Base-by-base conservation (phyloP, 2,888 invertebrate genomes). In the Crocallis elinguaria region DNA sequence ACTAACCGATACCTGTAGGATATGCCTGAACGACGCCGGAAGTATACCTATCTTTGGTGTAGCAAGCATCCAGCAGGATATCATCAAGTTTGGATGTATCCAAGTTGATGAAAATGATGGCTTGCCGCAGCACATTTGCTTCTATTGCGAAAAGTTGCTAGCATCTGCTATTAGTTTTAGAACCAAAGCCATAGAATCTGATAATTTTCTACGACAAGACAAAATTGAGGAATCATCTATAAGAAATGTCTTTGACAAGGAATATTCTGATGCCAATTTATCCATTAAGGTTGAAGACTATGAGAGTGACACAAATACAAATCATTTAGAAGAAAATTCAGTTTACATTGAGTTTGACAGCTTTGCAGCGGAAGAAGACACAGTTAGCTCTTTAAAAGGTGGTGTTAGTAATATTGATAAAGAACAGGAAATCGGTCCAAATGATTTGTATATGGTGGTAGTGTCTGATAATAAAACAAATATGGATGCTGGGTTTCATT, bases 341-440 rank as follows among this genome's bases (percentile, higher is more conserved):
- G 39, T 46, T 12, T 52, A 57, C 38, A n/a, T 57, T 1, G 52
- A 53, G 33, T 49, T 23, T 33, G 36, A 19, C 6, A 51, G 41
- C n/a, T 37, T 37, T 30, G 32, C 9, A n/a, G 17, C 37, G 27
- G 37, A 33, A 7, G 32, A 17, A 14, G 48, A 49, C 7, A 37
- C 1, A 29, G 19, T 29, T 12, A 19, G 29, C 5, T 6, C 3
- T 16, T 1, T 3, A 12, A 11, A 23, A 27, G 14, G 11, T 36
- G 45, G 33, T 7, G 32, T 23, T 11, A 13, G 13, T 3, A 56
- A 29, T 16, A 23, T 29, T 25, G 56, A 49, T 25, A 51, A 52
- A 25, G 64, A 69, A 41, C 44, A 55, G 9, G 33, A 16, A 16
- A 8, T 16, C 12, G 62, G 65, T 32, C 4, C 23, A 7, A 49